Evolutionary conservation across 2,113 vertebrate species (phyloP).

Genomic region (Urocynchramus pylzowi): DNA sequence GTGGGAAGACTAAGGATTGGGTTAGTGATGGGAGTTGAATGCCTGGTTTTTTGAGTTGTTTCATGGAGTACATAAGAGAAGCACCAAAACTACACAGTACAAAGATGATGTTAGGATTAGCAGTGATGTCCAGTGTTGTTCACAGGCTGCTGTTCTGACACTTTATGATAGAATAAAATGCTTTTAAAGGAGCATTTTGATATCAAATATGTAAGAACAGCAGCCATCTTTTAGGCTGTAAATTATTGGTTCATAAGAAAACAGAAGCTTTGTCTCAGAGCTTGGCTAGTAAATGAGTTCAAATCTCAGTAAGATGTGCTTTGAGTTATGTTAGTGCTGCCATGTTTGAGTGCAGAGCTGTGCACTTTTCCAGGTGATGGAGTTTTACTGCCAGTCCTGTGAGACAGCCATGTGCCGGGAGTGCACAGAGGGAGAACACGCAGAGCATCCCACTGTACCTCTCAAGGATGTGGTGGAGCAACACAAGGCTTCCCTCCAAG

Average conservation of each 20-base stretch:
- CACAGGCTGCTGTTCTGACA: not conserved
- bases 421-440: slow-evolving; percentile 91
- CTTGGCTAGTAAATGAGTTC: not conserved
- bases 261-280: not conserved
- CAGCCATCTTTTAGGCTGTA: not conserved
- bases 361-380: slow-evolving; percentile 84
- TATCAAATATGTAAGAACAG: not conserved
- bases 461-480: slow-evolving; percentile 95
- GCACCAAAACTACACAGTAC: not conserved
- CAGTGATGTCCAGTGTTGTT: not conserved
- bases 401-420: slow-evolving; percentile 97
- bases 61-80: not conserved
- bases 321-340: not conserved
- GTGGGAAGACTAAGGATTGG: not conserved
- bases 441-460: slow-evolving; percentile 91
- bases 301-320: not conserved
- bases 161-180: not conserved
- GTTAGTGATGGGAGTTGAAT: not conserved
- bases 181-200: not conserved
- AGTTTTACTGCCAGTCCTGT: slow-evolving; percentile 95
- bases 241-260: not conserved
- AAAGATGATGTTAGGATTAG: not conserved
- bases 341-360: not conserved
- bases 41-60: not conserved
- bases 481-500: slow-evolving; percentile 91